Percentiles rank a stretch among this genome's conserved stretches.
These are phyloP conservation scores for Cryptoprocta ferox DNA, from an alignment of 2,797 vertebrate genomes.

Conservation along the genomic window DNA sequence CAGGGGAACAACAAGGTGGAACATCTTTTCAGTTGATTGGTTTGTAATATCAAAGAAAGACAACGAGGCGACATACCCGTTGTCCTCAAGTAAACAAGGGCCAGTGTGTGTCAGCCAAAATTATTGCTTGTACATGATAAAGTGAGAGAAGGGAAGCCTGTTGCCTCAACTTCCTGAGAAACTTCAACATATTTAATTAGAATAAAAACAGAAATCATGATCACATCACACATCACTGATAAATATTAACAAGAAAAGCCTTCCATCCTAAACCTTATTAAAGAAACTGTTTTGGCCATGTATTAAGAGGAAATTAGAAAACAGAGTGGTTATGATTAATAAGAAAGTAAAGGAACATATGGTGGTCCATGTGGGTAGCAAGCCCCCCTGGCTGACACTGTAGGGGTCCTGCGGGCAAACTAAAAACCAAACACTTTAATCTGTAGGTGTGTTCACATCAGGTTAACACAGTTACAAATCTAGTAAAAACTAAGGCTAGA, in stretches of 20 bases:
- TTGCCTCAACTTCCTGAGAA: slow-evolving; percentile 3
- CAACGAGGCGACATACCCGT: not conserved
- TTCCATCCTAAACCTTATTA: slow-evolving; percentile 3
- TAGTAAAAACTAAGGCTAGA: not conserved
- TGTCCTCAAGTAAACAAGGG: not conserved
- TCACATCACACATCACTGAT: not conserved
- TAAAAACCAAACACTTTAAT: not conserved
- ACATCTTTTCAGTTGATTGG: not conserved
- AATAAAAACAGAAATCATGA: slow-evolving; percentile 44
- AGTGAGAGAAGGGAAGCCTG: not conserved
- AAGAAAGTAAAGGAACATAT: not conserved
- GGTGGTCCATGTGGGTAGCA: not conserved
- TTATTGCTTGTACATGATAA: not conserved
- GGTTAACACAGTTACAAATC: not conserved
- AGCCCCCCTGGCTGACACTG: not conserved
- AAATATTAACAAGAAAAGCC: not conserved
- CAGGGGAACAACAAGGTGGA: not conserved
- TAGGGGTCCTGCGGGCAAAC: not conserved
- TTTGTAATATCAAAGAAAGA: slow-evolving; percentile 16
- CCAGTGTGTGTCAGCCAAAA: not conserved
- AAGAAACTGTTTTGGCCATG: not conserved
- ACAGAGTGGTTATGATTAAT: not conserved
- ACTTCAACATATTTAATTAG: slow-evolving; percentile 18
- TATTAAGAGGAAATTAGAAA: slow-evolving; percentile 6
- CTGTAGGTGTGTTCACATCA: not conserved